Conservation (phyloP, 1,140 invertebrate genomes). For the Heliconius congener region DNA sequence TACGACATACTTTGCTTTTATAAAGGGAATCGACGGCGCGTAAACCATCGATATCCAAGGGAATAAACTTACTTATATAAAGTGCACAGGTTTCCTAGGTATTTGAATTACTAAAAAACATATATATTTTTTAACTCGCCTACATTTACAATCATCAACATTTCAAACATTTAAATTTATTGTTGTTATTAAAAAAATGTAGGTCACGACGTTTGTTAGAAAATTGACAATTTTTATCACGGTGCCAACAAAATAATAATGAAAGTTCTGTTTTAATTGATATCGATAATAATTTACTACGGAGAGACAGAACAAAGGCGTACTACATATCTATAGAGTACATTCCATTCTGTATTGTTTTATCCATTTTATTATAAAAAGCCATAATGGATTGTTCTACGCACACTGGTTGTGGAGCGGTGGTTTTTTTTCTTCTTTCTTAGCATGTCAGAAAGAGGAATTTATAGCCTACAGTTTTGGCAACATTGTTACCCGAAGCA, state of each 20-base stretch:
- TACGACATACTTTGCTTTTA: conserved; percentile 59
- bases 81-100: conserved; percentile 26
- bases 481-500: conserved; percentile 43
- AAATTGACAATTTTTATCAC: background rate
- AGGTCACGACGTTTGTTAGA: background rate
- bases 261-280: conserved; percentile 1
- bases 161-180: background rate
- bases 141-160: background rate
- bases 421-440: conserved; percentile 41
- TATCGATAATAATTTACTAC: conserved; percentile 9
- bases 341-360: conserved; percentile 42
- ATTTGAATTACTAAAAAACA: background rate
- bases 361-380: conserved; percentile 44
- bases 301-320: conserved; percentile 22
- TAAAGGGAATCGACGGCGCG: conserved; percentile 63
- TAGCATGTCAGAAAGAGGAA: conserved; percentile 44
- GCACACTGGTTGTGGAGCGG: conserved; percentile 37
- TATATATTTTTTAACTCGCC: background rate
- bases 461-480: conserved; percentile 46
- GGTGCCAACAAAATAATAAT: background rate
- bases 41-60: conserved; percentile 54
- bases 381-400: conserved; percentile 42
- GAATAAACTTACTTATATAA: conserved; percentile 50
- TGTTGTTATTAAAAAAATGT: background rate
- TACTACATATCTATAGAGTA: conserved; percentile 26